Conservation (phyloP, 2,797 vertebrate species). For the Picus viridis region DNA sequence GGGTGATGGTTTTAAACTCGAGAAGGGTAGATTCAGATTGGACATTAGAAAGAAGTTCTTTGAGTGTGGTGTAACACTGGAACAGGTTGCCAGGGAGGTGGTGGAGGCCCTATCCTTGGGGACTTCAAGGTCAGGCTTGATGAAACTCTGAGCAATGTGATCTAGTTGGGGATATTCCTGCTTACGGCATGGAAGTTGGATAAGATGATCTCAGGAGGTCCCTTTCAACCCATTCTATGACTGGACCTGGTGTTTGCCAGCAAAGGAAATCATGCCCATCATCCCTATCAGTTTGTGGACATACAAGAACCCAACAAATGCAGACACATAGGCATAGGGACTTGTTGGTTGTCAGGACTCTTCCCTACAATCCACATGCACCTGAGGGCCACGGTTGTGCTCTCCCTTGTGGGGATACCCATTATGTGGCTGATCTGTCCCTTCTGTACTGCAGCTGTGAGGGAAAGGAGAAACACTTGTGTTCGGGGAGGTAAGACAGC, state of each 20-base stretch:
- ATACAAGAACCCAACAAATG: background rate
- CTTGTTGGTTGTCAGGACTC: background rate
- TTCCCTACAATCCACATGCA: background rate
- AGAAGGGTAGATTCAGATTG: no score
- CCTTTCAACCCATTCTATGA: no score
- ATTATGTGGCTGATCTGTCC: background rate
- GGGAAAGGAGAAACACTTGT: background rate
- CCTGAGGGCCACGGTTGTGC: background rate
- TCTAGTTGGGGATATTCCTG: no score
- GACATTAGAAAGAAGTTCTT: no score
- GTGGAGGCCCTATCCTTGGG: no score
- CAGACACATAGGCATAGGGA: background rate
- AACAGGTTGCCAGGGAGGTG: no score
- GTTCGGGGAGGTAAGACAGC: background rate
- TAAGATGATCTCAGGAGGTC: no score
- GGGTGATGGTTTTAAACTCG: no score
- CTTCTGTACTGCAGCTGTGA: rapidly evolving
- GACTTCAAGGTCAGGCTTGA: no score
- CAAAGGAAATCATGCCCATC: background rate
- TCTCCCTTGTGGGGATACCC: background rate
- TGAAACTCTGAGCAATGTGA: no score
- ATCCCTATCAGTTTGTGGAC: background rate
- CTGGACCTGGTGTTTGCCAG: rapidly evolving
- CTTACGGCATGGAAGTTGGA: no score
- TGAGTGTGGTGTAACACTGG: no score